These are phyloP conservation scores for Morphnarchus princeps DNA, from an alignment of 2,113 vertebrate genomes.

Conservation along the genomic window DNA sequence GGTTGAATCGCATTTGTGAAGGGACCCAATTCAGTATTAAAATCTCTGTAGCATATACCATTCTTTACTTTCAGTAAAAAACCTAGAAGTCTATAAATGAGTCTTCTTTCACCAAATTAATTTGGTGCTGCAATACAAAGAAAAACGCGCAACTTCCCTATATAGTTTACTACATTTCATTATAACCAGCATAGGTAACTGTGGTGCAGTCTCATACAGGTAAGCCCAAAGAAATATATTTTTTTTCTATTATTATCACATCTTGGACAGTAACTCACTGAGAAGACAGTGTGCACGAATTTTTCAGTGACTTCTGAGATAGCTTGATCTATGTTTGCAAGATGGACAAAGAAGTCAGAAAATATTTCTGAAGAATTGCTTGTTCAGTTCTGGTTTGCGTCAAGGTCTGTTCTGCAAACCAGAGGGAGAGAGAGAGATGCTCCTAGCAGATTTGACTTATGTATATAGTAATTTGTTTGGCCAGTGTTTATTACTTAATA, in stretches of 20 bases:
- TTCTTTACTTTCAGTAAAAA: not conserved
- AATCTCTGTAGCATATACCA: not conserved
- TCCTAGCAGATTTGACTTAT: conserved; percentile 1
- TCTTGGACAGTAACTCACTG: not conserved
- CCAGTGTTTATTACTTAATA: conserved; percentile 40
- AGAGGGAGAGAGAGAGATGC: not conserved
- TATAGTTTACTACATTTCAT: not conserved
- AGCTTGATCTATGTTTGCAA: not conserved
- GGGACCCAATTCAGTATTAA: not conserved
- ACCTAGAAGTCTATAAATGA: not conserved
- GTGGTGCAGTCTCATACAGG: not conserved
- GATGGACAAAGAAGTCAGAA: not conserved
- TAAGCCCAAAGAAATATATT: not conserved
- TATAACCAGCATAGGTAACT: not conserved
- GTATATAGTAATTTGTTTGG: not conserved
- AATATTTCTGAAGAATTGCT: not conserved
- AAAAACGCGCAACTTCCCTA: rapidly evolving
- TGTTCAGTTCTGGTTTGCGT: not conserved
- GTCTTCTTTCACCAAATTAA: not conserved
- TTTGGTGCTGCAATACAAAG: not conserved
- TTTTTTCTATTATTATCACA: not conserved
- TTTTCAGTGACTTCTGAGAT: not conserved
- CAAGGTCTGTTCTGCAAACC: not conserved
- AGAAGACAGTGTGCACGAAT: not conserved
- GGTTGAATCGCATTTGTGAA: not conserved